Conservation (phyloP, 1,140 invertebrate genomes). For the Brachionus rubens region DNA sequence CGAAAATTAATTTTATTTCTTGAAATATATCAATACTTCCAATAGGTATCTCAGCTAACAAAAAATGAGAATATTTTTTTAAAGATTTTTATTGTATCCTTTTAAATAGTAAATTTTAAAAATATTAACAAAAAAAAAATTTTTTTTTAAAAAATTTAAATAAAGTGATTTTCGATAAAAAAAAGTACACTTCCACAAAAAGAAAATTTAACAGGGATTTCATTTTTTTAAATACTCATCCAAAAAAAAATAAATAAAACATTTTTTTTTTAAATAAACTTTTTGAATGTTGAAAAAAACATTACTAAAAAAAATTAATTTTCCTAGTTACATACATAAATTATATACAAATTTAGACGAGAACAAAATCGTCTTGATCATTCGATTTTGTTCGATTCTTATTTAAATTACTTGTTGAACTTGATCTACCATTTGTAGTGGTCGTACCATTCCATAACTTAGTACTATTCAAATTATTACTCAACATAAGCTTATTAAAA, state of each 20-base stretch:
- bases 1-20: too few relatives aligned
- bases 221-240: too few relatives aligned
- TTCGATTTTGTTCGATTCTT: neutral
- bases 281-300: neutral
- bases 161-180: too few relatives aligned
- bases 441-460: neutral
- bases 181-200: too few relatives aligned
- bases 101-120: too few relatives aligned
- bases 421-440: neutral
- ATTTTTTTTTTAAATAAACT: neutral
- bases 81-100: too few relatives aligned
- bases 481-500: neutral
- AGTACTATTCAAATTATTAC: constrained; percentile 1
- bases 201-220: too few relatives aligned
- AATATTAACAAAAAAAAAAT: too few relatives aligned
- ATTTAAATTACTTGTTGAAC: neutral
- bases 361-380: constrained; percentile 11
- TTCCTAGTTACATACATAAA: neutral
- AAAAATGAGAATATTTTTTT: too few relatives aligned
- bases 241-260: neutral
- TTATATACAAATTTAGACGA: neutral
- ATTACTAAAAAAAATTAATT: constrained; percentile 19
- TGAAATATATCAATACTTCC: too few relatives aligned
- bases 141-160: too few relatives aligned
- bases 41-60: too few relatives aligned